Conservation (phyloP, 1,140 invertebrate species). For the Psilanteris sp. region DNA sequence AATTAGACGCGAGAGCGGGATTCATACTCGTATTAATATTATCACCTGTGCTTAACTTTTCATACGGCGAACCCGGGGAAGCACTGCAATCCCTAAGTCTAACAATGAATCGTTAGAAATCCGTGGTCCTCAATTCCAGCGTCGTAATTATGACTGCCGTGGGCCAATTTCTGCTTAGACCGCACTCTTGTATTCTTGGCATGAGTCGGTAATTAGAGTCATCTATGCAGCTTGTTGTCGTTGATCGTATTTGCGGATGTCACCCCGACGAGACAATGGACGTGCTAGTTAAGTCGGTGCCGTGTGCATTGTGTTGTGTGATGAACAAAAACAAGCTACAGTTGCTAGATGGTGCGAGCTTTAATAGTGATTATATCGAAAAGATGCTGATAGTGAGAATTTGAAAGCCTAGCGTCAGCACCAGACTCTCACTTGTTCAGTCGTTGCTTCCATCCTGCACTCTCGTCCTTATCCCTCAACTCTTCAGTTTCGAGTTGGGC, state of each 20-base stretch:
- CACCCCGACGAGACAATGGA: slow-evolving; percentile 67
- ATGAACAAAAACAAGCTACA: slow-evolving; percentile 55
- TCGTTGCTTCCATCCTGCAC: slow-evolving; percentile 14
- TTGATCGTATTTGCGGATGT: slow-evolving; percentile 56
- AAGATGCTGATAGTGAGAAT: slow-evolving; percentile 72
- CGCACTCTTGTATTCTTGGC: slow-evolving; percentile 19
- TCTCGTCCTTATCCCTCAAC: slow-evolving; percentile 17
- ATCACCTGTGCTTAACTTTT: slow-evolving; percentile 13
- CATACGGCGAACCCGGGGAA: slow-evolving; percentile 1
- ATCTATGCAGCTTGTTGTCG: slow-evolving; percentile 55
- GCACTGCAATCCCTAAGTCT: no score
- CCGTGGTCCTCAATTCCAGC: background rate
- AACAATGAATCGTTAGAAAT: slow-evolving; percentile 36
- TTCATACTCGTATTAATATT: slow-evolving; percentile 33
- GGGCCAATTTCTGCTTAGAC: slow-evolving; percentile 27
- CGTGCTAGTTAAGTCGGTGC: slow-evolving; percentile 66
- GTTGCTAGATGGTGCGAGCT: slow-evolving; percentile 53
- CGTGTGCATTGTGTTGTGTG: slow-evolving; percentile 46
- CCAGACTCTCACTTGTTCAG: slow-evolving; percentile 50
- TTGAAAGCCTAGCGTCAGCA: slow-evolving; percentile 71
- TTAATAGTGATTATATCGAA: slow-evolving; percentile 73
- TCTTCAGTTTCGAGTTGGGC: slow-evolving; percentile 46
- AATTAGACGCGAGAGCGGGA: slow-evolving; percentile 45
- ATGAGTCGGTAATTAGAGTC: slow-evolving; percentile 55
- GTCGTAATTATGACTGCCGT: slow-evolving; percentile 27